A percentile compares a stretch with the other conserved stretches of the same genome.
Conservation (phyloP, 2,797 vertebrate species). For the Brachyrhaphis roseni region DNA sequence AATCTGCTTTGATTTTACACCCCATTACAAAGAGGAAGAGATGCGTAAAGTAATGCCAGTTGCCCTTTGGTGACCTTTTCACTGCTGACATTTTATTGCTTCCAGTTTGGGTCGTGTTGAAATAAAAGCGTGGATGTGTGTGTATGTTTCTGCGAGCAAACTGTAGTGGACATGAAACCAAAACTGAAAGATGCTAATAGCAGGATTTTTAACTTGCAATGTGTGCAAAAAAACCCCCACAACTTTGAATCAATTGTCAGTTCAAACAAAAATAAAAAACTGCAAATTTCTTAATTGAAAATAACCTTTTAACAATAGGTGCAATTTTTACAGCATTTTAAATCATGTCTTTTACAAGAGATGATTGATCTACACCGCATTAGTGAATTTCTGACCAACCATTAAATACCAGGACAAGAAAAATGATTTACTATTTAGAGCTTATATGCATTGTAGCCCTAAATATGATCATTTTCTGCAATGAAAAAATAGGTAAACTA, state of each 20-base stretch:
- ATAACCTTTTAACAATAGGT: neutral
- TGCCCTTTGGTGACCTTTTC: constrained; percentile 55
- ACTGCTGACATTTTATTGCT: constrained; percentile 53
- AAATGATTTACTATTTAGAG: neutral
- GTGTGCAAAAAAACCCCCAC: neutral
- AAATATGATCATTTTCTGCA: neutral
- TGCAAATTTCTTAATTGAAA: neutral
- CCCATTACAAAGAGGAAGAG: constrained; percentile 25
- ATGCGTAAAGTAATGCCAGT: constrained; percentile 33
- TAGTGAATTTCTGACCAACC: neutral
- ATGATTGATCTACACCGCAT: neutral
- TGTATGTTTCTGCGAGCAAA: neutral
- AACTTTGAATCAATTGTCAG: neutral
- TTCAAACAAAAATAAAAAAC: neutral
- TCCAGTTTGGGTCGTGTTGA: constrained; percentile 7
- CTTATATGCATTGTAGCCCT: neutral
- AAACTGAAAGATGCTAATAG: neutral
- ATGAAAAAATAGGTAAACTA: neutral
- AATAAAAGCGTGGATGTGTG: neutral
- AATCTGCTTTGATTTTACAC: constrained; percentile 28
- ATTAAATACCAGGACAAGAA: neutral
- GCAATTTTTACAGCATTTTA: neutral
- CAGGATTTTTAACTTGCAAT: neutral
- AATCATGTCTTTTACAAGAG: neutral
- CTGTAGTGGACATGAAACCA: neutral